Percentiles rank a stretch among this genome's conserved stretches.
These are phyloP conservation scores for Heliothis virescens DNA, from an alignment of 1,140 invertebrate species.

Conservation along the genomic window DNA sequence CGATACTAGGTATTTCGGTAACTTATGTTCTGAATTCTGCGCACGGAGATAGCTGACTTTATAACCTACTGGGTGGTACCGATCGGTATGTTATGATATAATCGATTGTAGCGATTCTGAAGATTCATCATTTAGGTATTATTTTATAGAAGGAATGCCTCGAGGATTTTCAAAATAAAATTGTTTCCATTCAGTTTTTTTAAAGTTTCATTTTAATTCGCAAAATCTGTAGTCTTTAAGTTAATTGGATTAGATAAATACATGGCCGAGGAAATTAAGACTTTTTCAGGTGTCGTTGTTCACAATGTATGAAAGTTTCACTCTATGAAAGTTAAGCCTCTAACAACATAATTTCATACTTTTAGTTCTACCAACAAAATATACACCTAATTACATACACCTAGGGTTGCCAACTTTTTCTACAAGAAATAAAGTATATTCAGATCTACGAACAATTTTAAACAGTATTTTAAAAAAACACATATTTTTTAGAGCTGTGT, in stretches of 20 bases:
- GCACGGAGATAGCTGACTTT: slow-evolving; percentile 25
- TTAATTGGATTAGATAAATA: slow-evolving; percentile 19
- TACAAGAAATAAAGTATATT: too few relatives aligned
- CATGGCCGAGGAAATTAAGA: background rate
- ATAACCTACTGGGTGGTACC: slow-evolving; percentile 16
- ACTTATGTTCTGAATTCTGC: slow-evolving; percentile 42
- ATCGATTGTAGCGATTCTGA: slow-evolving; percentile 22
- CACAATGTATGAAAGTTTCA: background rate
- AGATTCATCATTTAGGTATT: background rate
- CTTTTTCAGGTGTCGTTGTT: too few relatives aligned
- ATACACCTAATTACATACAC: too few relatives aligned
- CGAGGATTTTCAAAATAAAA: background rate
- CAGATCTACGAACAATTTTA: too few relatives aligned
- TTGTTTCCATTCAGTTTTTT: too few relatives aligned
- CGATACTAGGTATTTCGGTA: slow-evolving; percentile 36
- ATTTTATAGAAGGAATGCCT: background rate
- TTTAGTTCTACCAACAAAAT: too few relatives aligned
- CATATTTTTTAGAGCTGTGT: too few relatives aligned
- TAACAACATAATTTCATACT: too few relatives aligned
- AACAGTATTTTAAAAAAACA: too few relatives aligned
- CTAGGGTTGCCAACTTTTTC: too few relatives aligned
- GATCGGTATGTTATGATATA: slow-evolving; percentile 44
- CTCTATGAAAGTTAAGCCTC: background rate
- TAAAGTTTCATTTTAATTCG: background rate
- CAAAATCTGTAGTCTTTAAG: background rate